Conservation (phyloP, 2,888 invertebrate genomes). For the Meteorus colon region DNA sequence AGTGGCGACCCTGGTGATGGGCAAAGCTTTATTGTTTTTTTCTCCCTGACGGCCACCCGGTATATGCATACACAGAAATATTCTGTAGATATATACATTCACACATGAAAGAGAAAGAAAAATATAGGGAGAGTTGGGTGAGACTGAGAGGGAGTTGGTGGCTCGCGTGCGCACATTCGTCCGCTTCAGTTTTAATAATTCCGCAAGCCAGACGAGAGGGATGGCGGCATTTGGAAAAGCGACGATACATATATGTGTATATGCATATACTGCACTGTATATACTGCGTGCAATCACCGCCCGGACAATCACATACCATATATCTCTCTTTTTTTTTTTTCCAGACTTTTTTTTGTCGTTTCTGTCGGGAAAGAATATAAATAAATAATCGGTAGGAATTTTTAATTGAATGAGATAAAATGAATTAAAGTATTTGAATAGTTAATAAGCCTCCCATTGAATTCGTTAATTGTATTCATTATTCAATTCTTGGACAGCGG, state of each 20-base stretch:
- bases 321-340: background rate
- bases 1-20: slow-evolving; percentile 62
- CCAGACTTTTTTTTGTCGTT: background rate
- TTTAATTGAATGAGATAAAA: background rate
- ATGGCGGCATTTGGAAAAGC: slow-evolving; percentile 40
- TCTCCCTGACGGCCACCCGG: slow-evolving; percentile 57
- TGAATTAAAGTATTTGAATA: background rate
- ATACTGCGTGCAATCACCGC: background rate
- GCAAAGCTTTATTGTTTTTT: slow-evolving; percentile 66
- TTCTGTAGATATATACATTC: slow-evolving; percentile 26
- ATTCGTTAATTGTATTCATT: background rate
- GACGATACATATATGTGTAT: slow-evolving; percentile 42
- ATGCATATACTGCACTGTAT: slow-evolving; percentile 15
- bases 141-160: slow-evolving; percentile 28
- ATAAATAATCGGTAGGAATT: slow-evolving; percentile 13
- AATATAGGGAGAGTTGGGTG: slow-evolving; percentile 17
- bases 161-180: slow-evolving; percentile 38
- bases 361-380: background rate
- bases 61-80: slow-evolving; percentile 49
- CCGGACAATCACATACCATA: background rate
- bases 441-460: background rate
- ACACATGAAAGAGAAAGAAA: background rate
- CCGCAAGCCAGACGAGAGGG: slow-evolving; percentile 50
- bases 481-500: background rate
- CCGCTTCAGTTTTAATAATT: slow-evolving; percentile 68